Percentiles rank a stretch among this genome's conserved stretches.
Conservation (phyloP, 2,113 vertebrate species). For the Lepus timidus region DNA sequence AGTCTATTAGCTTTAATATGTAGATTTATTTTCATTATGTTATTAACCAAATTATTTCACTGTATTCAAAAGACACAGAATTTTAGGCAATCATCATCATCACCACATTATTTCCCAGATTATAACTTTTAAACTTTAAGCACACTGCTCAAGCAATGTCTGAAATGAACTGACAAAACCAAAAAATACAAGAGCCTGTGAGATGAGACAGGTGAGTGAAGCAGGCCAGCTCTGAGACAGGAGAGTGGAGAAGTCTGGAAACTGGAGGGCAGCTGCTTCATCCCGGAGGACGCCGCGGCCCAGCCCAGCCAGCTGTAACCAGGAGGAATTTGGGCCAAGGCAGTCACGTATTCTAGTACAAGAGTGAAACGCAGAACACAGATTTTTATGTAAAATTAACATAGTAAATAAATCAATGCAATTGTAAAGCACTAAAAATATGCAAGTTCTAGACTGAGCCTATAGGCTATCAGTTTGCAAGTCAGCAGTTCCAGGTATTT, state of each 20-base stretch:
- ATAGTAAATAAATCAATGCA: background rate
- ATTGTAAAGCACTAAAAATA: background rate
- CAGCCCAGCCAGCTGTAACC: background rate
- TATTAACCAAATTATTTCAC: background rate
- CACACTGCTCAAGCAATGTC: background rate
- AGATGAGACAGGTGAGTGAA: background rate
- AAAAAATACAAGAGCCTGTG: constrained; percentile 1
- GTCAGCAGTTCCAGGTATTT: background rate
- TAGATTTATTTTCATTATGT: constrained; percentile 33
- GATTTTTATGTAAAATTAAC: constrained; percentile 30
- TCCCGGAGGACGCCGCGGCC: background rate
- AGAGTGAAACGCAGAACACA: background rate
- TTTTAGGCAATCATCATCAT: background rate
- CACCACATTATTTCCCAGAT: constrained; percentile 30
- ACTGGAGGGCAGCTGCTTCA: background rate
- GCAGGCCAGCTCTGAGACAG: background rate
- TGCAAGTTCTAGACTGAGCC: background rate
- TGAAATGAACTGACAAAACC: constrained; percentile 46
- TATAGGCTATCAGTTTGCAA: background rate
- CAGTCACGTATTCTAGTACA: background rate
- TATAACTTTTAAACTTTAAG: constrained; percentile 39
- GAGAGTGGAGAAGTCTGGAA: background rate
- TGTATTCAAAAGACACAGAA: constrained; percentile 46
- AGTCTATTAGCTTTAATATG: background rate
- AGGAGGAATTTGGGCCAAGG: background rate